phyloP scores from a whole-genome alignment of 1,140 invertebrate species.

The Leptonema lineaticorne region DNA sequence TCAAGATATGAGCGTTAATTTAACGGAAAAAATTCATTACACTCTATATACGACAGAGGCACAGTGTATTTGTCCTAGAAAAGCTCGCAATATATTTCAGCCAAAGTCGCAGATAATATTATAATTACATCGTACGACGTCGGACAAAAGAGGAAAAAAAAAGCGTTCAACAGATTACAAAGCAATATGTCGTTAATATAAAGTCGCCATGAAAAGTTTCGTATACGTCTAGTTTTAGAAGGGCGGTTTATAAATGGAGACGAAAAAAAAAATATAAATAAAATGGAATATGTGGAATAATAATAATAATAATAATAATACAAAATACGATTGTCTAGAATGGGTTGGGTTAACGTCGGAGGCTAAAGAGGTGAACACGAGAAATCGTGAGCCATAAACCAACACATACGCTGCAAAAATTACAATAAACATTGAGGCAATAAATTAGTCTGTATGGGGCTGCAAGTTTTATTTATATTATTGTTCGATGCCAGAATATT shows the following conservation, averaged over 20 bases:
- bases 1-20: constrained; percentile 36
- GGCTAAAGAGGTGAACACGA: constrained; percentile 32
- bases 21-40: constrained; percentile 24
- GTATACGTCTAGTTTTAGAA: no score
- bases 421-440: constrained; percentile 41
- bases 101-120: background rate
- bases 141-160: background rate
- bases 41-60: background rate
- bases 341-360: background rate
- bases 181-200: constrained; percentile 16
- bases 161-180: background rate
- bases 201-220: background rate
- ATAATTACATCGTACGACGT: background rate
- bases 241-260: background rate
- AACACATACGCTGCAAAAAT: constrained; percentile 42
- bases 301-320: background rate
- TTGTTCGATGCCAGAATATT: constrained; percentile 43
- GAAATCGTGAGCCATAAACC: constrained; percentile 32
- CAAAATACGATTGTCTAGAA: background rate
- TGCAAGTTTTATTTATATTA: constrained; percentile 42
- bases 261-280: no score
- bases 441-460: constrained; percentile 43
- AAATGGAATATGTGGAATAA: background rate
- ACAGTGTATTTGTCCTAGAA: no score
- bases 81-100: background rate